Evolutionary conservation across 1,140 invertebrate genomes (phyloP).

Genomic region (Centruroides vittatus): DNA sequence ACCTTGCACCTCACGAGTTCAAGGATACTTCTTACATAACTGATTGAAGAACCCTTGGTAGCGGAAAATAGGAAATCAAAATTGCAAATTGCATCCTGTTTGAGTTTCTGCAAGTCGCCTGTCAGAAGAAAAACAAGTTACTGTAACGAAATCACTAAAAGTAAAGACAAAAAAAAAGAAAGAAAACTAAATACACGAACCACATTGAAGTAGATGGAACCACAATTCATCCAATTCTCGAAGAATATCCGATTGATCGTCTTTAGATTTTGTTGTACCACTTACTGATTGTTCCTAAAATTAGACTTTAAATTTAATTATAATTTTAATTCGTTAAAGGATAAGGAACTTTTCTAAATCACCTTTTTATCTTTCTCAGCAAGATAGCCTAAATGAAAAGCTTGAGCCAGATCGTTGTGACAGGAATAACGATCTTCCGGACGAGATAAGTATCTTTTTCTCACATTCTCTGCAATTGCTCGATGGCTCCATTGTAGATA

Average conservation of each 20-base stretch:
- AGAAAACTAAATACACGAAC: background rate
- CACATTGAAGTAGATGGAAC: conserved; percentile 25
- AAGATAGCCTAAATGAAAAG: conserved; percentile 19
- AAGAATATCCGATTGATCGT: conserved; percentile 16
- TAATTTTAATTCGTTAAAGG: too few species aligned
- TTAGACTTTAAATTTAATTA: too few species aligned
- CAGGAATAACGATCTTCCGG: conserved; percentile 12
- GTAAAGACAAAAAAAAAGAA: background rate
- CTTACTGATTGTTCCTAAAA: conserved; percentile 1
- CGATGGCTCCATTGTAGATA: conserved; percentile 22
- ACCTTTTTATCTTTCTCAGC: background rate
- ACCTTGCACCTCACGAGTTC: conserved; percentile 48
- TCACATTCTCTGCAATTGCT: conserved; percentile 19
- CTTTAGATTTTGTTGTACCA: background rate
- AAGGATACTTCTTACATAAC: conserved; percentile 61
- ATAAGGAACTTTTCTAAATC: too few species aligned
- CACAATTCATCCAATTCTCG: conserved; percentile 29
- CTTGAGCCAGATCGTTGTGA: conserved; percentile 19
- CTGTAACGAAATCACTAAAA: background rate
- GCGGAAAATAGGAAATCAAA: conserved; percentile 75
- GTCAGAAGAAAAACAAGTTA: conserved; percentile 1
- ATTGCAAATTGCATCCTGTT: conserved; percentile 66
- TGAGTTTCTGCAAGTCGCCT: conserved; percentile 43
- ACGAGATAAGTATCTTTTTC: conserved; percentile 18
- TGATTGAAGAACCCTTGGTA: conserved; percentile 65